Evolutionary conservation across 2,888 invertebrate species (phyloP), one percentile per base, ranked within the genome.

Genomic region (Brachyptera putata): DNA sequence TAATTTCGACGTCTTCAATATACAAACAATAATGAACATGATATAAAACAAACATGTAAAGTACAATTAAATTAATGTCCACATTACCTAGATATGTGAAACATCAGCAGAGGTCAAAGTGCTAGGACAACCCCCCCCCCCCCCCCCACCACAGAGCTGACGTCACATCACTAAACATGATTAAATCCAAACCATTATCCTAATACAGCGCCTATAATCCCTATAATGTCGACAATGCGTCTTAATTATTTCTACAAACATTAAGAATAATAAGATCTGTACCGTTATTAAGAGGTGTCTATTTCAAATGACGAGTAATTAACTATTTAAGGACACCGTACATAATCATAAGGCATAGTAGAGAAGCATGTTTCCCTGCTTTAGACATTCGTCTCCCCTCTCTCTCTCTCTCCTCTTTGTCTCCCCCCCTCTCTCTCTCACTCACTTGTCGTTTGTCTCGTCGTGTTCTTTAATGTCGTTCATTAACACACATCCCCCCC

Each of bases 381-480:
- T 14, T 18, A 14, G 43, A 43, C 43, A 43, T 43, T 11, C 11
- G 18, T 43, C 43, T 43, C 18, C 30, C 30, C 43, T 43, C 43
- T 43, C 3, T 14, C 43, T 43, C 18, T 43, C 43, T 37, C 43
- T 43, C 14, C n/a, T 14, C 16, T 39, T 39, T 14, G 16, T 43
- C 39, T 37, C 39, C n/a, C 13, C 50, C 25, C 41, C 41, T 41
- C 41, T 41, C 41, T 16, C 41, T 41, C n/a, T 41, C 21, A 41
- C 41, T 3, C 18, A 16, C 41, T 41, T 21, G 21, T 41, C 41
- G 41, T 41, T 41, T 41, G 41, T 41, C 41, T 41, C 41, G 16
- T 41, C 30, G n/a, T 26, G 26, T 50, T 50, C 49, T 50, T 50
- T 50, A 50, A 26, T 26, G 16, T 50, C 53, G 21, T 53, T 53